phyloP scores from a whole-genome alignment of 1,140 invertebrate species.

The Thaumetopoea pityocampa region DNA sequence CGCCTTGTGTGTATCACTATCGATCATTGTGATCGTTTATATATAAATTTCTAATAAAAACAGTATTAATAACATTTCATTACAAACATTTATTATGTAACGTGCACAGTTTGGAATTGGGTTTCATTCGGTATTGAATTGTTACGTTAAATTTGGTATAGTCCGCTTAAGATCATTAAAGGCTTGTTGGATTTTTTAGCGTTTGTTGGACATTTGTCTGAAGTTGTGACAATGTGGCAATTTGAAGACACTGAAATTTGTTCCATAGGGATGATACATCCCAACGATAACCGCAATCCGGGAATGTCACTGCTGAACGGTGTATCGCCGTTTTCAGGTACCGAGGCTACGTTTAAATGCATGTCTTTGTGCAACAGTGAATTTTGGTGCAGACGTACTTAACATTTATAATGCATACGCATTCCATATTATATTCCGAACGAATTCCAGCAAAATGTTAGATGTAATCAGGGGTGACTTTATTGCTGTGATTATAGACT shows the following conservation, averaged over 20 bases:
- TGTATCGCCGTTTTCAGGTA: constrained; percentile 65
- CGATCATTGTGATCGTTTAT: constrained; percentile 44
- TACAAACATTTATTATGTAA: too few relatives aligned
- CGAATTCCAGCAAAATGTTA: too few relatives aligned
- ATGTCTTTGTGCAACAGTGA: too few relatives aligned
- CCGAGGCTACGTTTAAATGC: constrained; percentile 13
- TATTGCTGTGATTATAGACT: too few relatives aligned
- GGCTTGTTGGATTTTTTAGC: constrained; percentile 9
- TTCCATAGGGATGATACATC: constrained; percentile 83
- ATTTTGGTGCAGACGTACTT: too few relatives aligned
- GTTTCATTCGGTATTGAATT: neutral
- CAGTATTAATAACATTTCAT: constrained; percentile 11
- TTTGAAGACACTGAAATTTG: constrained; percentile 81
- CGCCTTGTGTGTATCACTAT: constrained; percentile 30
- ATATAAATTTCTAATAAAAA: constrained; percentile 36
- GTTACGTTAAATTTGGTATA: constrained; percentile 4
- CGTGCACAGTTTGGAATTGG: constrained; percentile 7
- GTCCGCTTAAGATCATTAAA: constrained; percentile 6
- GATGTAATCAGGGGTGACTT: too few relatives aligned
- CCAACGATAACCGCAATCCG: constrained; percentile 81
- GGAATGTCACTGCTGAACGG: constrained; percentile 71
- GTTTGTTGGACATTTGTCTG: too few relatives aligned
- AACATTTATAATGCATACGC: too few relatives aligned
- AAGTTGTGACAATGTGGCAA: constrained; percentile 65
- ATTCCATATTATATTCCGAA: too few relatives aligned